These are phyloP conservation scores for Rhimphoctona megacephalus DNA, from an alignment of 2,888 invertebrate genomes.

Conservation along the genomic window DNA sequence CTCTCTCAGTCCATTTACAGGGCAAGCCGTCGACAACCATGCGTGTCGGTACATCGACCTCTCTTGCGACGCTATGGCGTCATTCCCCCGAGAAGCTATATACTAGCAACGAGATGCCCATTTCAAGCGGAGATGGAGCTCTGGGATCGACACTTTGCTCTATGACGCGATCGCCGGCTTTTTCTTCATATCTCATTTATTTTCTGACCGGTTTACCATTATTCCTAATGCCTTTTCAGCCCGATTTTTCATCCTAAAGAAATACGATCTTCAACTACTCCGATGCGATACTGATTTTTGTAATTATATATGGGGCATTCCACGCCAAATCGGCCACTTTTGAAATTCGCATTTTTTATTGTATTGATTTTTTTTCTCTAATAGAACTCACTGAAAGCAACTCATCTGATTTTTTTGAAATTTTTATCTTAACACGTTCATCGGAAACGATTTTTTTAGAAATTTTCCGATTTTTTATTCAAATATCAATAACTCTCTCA, in stretches of 20 bases:
- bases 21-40: slow-evolving; percentile 79
- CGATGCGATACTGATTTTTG: too few relatives aligned
- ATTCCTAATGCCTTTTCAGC: not conserved
- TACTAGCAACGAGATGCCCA: slow-evolving; percentile 49
- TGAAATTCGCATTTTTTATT: too few relatives aligned
- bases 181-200: slow-evolving; percentile 36
- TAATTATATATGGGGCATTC: too few relatives aligned
- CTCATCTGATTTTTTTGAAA: too few relatives aligned
- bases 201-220: slow-evolving; percentile 55
- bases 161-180: slow-evolving; percentile 36
- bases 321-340: too few relatives aligned
- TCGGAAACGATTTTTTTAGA: too few relatives aligned
- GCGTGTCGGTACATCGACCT: slow-evolving; percentile 84
- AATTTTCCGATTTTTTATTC: too few relatives aligned
- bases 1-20: slow-evolving; percentile 66
- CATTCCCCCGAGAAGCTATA: slow-evolving; percentile 65
- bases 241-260: not conserved
- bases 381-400: too few relatives aligned
- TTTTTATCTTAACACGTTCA: too few relatives aligned
- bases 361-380: too few relatives aligned
- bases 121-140: slow-evolving; percentile 21
- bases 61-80: slow-evolving; percentile 73
- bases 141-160: slow-evolving; percentile 32
- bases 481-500: too few relatives aligned
- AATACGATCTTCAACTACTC: not conserved